Conservation (phyloP, 2,888 invertebrate genomes). For the Stictocephala bisonia region DNA sequence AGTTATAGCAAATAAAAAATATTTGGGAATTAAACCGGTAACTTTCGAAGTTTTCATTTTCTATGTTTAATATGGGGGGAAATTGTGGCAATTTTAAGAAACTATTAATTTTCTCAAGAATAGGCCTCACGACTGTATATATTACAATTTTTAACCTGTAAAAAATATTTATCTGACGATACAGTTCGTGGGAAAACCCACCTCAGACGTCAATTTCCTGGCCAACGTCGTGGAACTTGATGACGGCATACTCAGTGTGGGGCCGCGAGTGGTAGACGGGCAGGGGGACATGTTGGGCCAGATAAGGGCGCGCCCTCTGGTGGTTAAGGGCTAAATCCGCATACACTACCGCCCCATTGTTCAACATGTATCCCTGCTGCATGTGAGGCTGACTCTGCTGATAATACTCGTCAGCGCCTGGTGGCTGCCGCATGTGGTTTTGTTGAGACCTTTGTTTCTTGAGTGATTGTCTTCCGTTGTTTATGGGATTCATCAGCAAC, state of each 20-base stretch:
- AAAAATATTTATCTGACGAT: no score
- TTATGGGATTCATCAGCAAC: slow-evolving; percentile 35
- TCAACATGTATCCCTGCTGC: slow-evolving; percentile 61
- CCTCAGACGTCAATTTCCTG: slow-evolving; percentile 76
- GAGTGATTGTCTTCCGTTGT: slow-evolving; percentile 52
- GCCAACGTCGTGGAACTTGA: slow-evolving; percentile 75
- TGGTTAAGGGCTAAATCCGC: slow-evolving; percentile 66
- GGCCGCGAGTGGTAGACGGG: slow-evolving; percentile 57
- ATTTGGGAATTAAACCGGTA: no score
- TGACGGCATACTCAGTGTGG: slow-evolving; percentile 73
- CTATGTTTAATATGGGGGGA: no score
- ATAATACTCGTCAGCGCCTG: slow-evolving; percentile 59
- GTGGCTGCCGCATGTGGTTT: slow-evolving; percentile 43
- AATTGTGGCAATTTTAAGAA: no score
- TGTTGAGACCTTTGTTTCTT: slow-evolving; percentile 57
- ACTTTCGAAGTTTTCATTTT: no score
- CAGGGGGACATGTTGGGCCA: slow-evolving; percentile 48
- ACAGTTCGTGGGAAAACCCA: slow-evolving; percentile 53
- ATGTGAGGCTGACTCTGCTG: slow-evolving; percentile 33
- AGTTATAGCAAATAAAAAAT: no score
- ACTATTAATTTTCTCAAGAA: no score
- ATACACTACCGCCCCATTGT: slow-evolving; percentile 64
- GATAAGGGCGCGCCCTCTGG: slow-evolving; percentile 46
- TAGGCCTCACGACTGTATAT: no score
- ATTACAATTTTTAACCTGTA: no score